Percentiles rank a stretch among this genome's conserved stretches.
These are phyloP conservation scores for Drosophila atroscutellata DNA, from an alignment of 2,888 invertebrate genomes.

Conservation along the genomic window DNA sequence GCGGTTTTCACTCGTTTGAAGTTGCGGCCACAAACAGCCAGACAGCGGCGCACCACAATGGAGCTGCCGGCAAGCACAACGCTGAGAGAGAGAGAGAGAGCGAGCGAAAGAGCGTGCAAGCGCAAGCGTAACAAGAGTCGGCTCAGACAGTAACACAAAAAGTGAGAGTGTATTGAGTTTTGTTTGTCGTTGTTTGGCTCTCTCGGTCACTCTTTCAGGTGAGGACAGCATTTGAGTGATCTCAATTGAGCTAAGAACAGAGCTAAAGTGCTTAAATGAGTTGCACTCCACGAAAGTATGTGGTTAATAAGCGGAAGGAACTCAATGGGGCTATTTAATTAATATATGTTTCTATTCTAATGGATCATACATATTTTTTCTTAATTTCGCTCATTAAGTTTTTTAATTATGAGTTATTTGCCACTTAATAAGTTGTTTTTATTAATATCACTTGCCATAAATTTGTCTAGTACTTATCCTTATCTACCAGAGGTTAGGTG, in stretches of 20 bases:
- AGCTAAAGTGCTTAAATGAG: not conserved
- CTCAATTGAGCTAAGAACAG: slow-evolving; percentile 35
- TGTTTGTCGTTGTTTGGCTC: slow-evolving; percentile 19
- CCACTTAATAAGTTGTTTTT: not conserved
- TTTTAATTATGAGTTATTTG: not conserved
- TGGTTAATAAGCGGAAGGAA: not conserved
- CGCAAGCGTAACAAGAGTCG: slow-evolving; percentile 50
- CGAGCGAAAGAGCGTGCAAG: slow-evolving; percentile 10
- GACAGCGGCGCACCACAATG: slow-evolving; percentile 31
- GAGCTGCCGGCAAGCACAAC: slow-evolving; percentile 33
- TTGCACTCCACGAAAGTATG: slow-evolving; percentile 29
- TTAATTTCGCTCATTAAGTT: not conserved
- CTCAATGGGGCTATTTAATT: not conserved
- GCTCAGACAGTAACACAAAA: slow-evolving; percentile 23
- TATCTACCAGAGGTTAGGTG: slow-evolving; percentile 14
- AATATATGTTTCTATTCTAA: not conserved
- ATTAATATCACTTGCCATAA: not conserved
- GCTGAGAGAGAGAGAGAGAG: not conserved
- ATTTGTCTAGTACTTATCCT: not conserved
- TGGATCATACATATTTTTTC: not conserved
- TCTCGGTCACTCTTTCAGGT: slow-evolving; percentile 7
- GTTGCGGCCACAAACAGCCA: slow-evolving; percentile 51
- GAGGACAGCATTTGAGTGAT: slow-evolving; percentile 20
- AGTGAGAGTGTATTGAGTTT: slow-evolving; percentile 50
- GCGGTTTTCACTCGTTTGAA: slow-evolving; percentile 74